A percentile compares a stretch with the other conserved stretches of the same genome.
Conservation (phyloP, 2,113 vertebrate genomes). For the Scophthalmus maximus region DNA sequence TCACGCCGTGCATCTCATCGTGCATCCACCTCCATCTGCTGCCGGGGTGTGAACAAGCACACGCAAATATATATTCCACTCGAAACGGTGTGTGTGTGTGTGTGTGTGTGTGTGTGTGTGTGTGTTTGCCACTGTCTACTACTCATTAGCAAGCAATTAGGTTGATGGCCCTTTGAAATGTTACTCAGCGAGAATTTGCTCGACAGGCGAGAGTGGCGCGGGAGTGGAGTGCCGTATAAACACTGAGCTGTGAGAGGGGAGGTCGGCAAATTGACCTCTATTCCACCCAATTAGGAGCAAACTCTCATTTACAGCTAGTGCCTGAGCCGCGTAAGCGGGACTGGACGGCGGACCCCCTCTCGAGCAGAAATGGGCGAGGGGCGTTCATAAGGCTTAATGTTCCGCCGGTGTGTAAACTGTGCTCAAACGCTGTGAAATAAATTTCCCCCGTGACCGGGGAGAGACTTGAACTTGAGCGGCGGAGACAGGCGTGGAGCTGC, state of each 20-base stretch:
- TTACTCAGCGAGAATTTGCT: constrained; percentile 59
- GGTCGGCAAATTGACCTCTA: constrained; percentile 19
- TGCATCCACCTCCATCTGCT: constrained; percentile 11
- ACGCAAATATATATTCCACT: constrained; percentile 37
- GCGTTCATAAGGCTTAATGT: constrained; percentile 6
- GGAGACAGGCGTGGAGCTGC: constrained; percentile 26
- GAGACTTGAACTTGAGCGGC: constrained; percentile 22
- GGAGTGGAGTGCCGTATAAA: constrained; percentile 50
- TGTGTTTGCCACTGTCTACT: constrained; percentile 55
- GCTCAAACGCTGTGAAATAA: constrained; percentile 40
- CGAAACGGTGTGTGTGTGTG: background rate
- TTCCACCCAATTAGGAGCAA: constrained; percentile 23
- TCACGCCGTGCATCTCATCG: constrained; percentile 19
- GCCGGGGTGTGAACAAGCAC: constrained; percentile 33
- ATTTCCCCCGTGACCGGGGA: background rate
- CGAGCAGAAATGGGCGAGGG: background rate
- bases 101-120: background rate
- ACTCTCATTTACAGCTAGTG: constrained; percentile 19
- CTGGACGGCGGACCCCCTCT: too few relatives aligned
- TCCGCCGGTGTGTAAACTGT: constrained; percentile 1
- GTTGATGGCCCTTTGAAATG: constrained; percentile 70
- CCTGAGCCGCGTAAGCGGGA: background rate
- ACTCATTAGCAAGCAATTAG: constrained; percentile 75
- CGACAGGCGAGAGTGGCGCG: constrained; percentile 45
- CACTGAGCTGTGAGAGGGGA: constrained; percentile 15